Evolutionary conservation across 2,797 vertebrate species (phyloP), one percentile per base, ranked within the genome.

Genomic region (Poeciliopsis turneri): DNA sequence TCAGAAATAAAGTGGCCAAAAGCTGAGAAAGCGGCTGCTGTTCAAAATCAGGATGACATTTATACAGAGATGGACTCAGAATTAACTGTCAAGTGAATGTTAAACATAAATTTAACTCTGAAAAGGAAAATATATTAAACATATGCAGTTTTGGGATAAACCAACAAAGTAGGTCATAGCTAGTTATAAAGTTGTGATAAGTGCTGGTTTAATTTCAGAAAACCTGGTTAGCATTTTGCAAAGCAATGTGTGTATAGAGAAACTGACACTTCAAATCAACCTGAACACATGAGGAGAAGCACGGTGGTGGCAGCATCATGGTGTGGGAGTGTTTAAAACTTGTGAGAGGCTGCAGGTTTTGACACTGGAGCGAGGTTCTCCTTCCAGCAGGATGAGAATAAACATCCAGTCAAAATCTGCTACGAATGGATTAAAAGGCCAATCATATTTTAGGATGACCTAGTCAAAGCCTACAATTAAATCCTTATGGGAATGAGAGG

Each of bases 1-100:
- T 41, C 78, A 71, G 20, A 64, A 76, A 89, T 89, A 0, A 59
- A 33, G 69, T 18, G 59, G 5, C 9, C 25, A n/a, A 12, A 39
- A 6, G 39, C 15, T 16, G 39, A n/a, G 8, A 41, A 7, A 39
- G 51, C 4, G 39, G 13, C 20, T 53, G 28, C 5, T 30, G 57
- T 13, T 59, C 28, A 30, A 55, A n/a, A n/a, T n/a, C 53, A 12
- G 25, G 25, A 4, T 41, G 64, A 41, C 36, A 36, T 41, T 68
- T 30, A 72, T 47, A 28, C 16, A 30, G n/a, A 46, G 15, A 30
- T 18, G 25, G 16, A 41, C 4, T 59, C n/a, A 61, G 30, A 36
- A 30, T 59, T 55, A 13, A 55, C 30, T 41, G 33, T 20, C 12
- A 41, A 45, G 53, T 28, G 6, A 55, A 53, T 51, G 8, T 0